Evolutionary conservation across 2,113 vertebrate genomes (phyloP).

Genomic region (Nannospalax galili): DNA sequence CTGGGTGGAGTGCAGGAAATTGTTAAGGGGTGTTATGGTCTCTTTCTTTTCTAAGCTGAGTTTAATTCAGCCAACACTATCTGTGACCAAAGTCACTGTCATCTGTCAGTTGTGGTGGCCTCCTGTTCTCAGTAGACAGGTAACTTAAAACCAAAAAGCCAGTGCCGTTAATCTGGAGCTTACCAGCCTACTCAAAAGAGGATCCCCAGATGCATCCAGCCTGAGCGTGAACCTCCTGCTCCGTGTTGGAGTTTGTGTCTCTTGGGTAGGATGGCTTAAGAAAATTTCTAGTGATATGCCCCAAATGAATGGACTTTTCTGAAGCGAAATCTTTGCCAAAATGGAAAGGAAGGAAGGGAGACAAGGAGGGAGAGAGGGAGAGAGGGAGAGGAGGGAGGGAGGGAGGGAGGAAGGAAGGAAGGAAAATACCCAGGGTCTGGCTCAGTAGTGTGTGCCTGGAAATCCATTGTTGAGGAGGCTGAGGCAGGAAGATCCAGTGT

Average conservation of each 20-base stretch:
- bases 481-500: background rate
- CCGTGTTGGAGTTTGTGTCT: slow-evolving; percentile 55
- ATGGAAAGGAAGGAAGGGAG: background rate
- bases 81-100: slow-evolving; percentile 63
- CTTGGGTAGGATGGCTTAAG: background rate
- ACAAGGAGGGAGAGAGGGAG: too few relatives aligned
- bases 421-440: background rate
- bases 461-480: background rate
- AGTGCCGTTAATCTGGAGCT: slow-evolving; percentile 24
- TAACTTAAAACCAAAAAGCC: slow-evolving; percentile 42
- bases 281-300: slow-evolving; percentile 29
- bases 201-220: slow-evolving; percentile 23
- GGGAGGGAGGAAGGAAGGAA: background rate
- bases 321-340: slow-evolving; percentile 25
- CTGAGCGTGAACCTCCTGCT: slow-evolving; percentile 27
- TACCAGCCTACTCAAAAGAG: slow-evolving; percentile 33
- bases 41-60: slow-evolving; percentile 61
- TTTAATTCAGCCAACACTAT: slow-evolving; percentile 20
- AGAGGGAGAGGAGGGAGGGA: too few relatives aligned
- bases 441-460: background rate
- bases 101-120: slow-evolving; percentile 70
- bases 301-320: slow-evolving; percentile 40
- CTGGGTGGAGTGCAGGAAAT: slow-evolving; percentile 61
- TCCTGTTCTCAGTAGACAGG: slow-evolving; percentile 60
- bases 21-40: slow-evolving; percentile 48